A percentile compares a stretch with the other conserved stretches of the same genome.
Conservation (phyloP, 2,113 vertebrate species). For the Mobula birostris region DNA sequence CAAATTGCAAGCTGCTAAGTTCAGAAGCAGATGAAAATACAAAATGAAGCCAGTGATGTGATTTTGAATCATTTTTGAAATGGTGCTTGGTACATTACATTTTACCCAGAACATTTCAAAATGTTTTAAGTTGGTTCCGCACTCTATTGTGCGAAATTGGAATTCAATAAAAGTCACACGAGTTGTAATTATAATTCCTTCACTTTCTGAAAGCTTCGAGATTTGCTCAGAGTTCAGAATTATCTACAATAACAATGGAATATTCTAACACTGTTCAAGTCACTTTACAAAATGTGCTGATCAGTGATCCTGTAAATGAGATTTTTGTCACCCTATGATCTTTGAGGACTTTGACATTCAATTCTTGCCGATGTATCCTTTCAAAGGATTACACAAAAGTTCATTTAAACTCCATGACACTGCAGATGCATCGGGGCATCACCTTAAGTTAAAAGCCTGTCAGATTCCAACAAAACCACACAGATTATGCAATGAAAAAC, state of each 20-base stretch:
- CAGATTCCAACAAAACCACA: background rate
- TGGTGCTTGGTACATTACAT: background rate
- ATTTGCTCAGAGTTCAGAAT: background rate
- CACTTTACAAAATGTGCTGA: slow-evolving; percentile 43
- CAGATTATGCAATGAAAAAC: background rate
- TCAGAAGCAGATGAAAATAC: background rate
- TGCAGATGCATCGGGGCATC: background rate
- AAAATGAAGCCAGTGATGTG: background rate
- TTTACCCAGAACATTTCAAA: background rate
- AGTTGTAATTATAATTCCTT: background rate
- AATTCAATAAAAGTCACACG: background rate
- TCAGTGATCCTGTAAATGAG: slow-evolving; percentile 53
- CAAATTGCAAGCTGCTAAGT: background rate
- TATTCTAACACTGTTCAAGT: slow-evolving; percentile 4
- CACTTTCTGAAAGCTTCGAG: background rate
- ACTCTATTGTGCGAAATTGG: background rate
- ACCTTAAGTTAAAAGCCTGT: slow-evolving; percentile 15
- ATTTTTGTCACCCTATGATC: background rate
- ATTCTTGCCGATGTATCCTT: background rate
- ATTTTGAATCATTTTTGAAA: background rate
- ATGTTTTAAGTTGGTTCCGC: background rate
- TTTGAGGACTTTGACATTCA: slow-evolving; percentile 4
- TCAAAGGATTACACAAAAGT: slow-evolving; percentile 30
- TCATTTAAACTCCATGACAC: slow-evolving; percentile 19
- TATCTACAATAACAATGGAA: background rate